Conservation (phyloP, 1,140 invertebrate genomes). For the Saccostrea cuccullata region DNA sequence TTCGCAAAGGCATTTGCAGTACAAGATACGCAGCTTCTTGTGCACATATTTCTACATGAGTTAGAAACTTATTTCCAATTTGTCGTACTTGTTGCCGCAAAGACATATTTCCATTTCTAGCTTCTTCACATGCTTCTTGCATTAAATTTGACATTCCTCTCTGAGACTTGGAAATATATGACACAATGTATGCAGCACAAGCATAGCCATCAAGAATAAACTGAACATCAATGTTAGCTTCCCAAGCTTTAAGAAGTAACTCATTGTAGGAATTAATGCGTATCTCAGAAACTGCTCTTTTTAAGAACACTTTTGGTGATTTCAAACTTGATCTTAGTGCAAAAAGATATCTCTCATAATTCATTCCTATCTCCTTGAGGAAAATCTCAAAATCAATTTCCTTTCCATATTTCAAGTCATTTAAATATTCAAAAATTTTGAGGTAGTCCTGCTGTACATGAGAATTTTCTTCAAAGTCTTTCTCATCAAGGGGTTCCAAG, state of each 20-base stretch:
- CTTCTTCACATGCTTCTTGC: slow-evolving; percentile 60
- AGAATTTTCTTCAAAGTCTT: background rate
- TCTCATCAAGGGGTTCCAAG: slow-evolving; percentile 20
- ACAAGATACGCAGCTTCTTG: slow-evolving; percentile 40
- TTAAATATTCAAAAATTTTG: slow-evolving; percentile 1
- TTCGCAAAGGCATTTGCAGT: slow-evolving; percentile 28
- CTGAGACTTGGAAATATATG: slow-evolving; percentile 61
- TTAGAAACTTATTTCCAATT: slow-evolving; percentile 49
- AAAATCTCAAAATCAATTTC: slow-evolving; percentile 25
- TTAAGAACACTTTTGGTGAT: slow-evolving; percentile 38
- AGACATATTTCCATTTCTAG: slow-evolving; percentile 52
- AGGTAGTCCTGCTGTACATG: background rate
- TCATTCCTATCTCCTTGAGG: slow-evolving; percentile 5
- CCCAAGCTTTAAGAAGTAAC: slow-evolving; percentile 40
- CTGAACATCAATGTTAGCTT: slow-evolving; percentile 55
- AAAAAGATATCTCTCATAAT: slow-evolving; percentile 36
- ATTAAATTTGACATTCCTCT: slow-evolving; percentile 60
- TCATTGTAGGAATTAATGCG: slow-evolving; percentile 47
- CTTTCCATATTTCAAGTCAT: background rate
- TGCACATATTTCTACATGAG: slow-evolving; percentile 30
- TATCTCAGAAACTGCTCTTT: slow-evolving; percentile 37
- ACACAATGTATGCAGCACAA: slow-evolving; percentile 57
- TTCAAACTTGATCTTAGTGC: slow-evolving; percentile 29
- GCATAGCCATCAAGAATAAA: slow-evolving; percentile 58
- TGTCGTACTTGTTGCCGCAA: background rate